These are phyloP conservation scores for Paguma larvata DNA, from an alignment of 2,797 vertebrate species.

Conservation along the genomic window DNA sequence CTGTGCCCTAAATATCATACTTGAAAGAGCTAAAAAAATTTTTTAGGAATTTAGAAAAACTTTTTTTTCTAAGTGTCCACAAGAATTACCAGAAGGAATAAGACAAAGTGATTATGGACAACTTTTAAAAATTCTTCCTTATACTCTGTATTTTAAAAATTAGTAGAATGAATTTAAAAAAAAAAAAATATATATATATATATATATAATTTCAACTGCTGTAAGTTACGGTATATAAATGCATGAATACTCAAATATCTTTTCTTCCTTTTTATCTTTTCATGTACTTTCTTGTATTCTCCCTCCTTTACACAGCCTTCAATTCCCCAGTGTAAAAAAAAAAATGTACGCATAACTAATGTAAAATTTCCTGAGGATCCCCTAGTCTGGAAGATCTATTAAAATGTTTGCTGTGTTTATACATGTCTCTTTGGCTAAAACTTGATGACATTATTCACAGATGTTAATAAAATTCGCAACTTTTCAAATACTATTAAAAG, in stretches of 20 bases:
- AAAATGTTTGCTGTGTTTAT: not conserved
- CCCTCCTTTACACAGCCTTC: not conserved
- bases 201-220: slow-evolving; percentile 9
- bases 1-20: not conserved
- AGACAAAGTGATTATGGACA: not conserved
- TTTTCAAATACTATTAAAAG: slow-evolving; percentile 29
- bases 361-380: not conserved
- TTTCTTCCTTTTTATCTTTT: slow-evolving; percentile 25
- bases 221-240: not conserved
- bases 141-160: not conserved
- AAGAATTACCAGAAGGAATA: not conserved
- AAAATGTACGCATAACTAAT: not conserved
- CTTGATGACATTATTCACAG: slow-evolving; percentile 39
- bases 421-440: not conserved
- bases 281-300: not conserved
- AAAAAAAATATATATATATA: not conserved
- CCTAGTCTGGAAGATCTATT: not conserved
- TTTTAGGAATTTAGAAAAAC: not conserved
- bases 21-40: not conserved
- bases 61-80: not conserved
- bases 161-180: not conserved
- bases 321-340: not conserved
- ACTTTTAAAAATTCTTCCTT: not conserved
- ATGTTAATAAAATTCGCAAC: slow-evolving; percentile 56
- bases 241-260: not conserved